Evolutionary conservation across 2,888 invertebrate species (phyloP), one percentile per base, ranked within the genome.

Genomic region (Aspidapion aeneum): DNA sequence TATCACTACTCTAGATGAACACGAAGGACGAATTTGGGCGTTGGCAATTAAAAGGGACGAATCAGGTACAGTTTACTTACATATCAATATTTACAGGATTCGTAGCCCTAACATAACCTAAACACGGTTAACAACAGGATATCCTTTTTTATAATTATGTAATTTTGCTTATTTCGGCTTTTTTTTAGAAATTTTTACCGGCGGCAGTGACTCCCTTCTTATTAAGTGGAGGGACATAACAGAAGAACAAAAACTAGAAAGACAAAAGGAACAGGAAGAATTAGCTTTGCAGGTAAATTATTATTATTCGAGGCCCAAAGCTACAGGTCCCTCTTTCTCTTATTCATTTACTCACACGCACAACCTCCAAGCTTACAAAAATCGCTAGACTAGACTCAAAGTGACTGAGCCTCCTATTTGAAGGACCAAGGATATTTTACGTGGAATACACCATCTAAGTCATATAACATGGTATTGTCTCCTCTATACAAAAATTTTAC

Each of bases 171-270:
- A 18, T 57, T 21, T 18, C 48, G 17, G 18, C 48, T 58, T 60
- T 59, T 48, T 50, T 59, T 9, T 20, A 64, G 66, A 60, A 18
- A 80, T 95, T 58, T 85, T 93, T 54, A 92, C 93, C 18, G 97
- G 96, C 16, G 95, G 93, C 2, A 90, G 91, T 0, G 96, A 97
- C 82, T 96, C 97, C 0, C 85, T 87, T 71, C 79, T 98, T 61
- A 87, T 95, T 7, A 85, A 90, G 71, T 93, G 97, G 90, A 89
- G 87, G 75, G 96, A 98, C 81, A 87, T 91, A 0, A 96, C 96
- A 0, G 84, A 89, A 72, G 89, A 90, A 70, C 88, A 87, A 71
- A 85, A 84, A 71, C 82, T 86, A 63, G 85, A 87, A 71, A 82
- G 83, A 60, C 80, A 86, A 9, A 84, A 86, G 69, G 87, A 89